Conservation (phyloP, 1,140 invertebrate genomes). For the Conus betulinus region DNA sequence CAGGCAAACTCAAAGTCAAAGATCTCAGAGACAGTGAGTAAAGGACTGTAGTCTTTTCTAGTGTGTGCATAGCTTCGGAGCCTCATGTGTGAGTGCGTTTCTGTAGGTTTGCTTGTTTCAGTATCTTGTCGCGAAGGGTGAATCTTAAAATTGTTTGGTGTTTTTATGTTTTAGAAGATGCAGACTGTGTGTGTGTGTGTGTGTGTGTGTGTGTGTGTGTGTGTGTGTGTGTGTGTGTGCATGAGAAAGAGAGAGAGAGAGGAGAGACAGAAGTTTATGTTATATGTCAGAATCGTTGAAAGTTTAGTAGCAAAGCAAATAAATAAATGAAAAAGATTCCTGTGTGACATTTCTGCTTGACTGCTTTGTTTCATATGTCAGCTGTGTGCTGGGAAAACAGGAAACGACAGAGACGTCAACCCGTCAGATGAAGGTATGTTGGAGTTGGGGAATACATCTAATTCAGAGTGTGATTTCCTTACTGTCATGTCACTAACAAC, state of each 20-base stretch:
- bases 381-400: slow-evolving; percentile 13
- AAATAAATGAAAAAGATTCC: not conserved
- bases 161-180: not conserved
- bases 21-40: slow-evolving; percentile 69
- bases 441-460: not conserved
- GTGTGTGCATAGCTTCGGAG: not conserved
- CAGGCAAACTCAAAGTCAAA: slow-evolving; percentile 71
- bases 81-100: not conserved
- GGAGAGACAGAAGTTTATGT: no score
- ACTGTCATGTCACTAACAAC: no score
- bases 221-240: not conserved
- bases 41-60: not conserved
- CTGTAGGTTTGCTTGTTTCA: no score
- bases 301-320: no score
- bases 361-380: not conserved
- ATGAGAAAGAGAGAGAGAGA: not conserved
- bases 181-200: not conserved
- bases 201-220: slow-evolving; percentile 19
- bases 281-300: no score
- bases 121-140: no score
- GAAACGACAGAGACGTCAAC: slow-evolving; percentile 55
- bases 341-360: not conserved
- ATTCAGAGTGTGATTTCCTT: no score
- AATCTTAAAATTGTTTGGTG: no score
- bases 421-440: slow-evolving; percentile 68